These are phyloP conservation scores for Diplolepis rosae DNA, from an alignment of 2,888 invertebrate species.

Conservation along the genomic window DNA sequence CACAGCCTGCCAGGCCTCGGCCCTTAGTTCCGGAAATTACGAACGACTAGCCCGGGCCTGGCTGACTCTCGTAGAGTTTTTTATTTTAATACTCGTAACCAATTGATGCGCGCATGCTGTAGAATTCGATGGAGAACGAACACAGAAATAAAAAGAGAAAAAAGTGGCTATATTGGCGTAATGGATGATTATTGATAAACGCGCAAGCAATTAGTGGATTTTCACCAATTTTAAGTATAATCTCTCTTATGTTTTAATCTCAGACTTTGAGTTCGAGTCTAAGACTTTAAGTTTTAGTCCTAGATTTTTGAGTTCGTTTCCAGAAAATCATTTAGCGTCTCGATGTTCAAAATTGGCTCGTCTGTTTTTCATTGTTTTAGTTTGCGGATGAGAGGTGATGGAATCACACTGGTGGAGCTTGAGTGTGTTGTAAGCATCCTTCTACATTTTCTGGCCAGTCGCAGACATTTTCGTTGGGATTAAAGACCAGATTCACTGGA, in stretches of 20 bases:
- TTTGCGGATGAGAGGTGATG: neutral
- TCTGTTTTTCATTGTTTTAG: slow-evolving; percentile 34
- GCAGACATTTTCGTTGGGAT: slow-evolving; percentile 93
- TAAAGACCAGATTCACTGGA: slow-evolving; percentile 93
- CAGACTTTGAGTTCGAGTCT: neutral
- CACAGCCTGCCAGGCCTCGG: slow-evolving; percentile 86
- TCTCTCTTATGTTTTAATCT: neutral
- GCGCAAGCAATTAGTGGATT: too few relatives aligned
- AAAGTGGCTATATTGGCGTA: slow-evolving; percentile 1
- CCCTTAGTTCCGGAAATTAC: slow-evolving; percentile 78
- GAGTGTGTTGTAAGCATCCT: slow-evolving; percentile 85
- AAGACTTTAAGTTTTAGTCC: neutral
- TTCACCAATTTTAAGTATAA: neutral
- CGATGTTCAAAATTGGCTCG: neutral
- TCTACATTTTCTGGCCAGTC: slow-evolving; percentile 98
- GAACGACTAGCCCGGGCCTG: slow-evolving; percentile 61
- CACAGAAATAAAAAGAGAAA: slow-evolving; percentile 16
- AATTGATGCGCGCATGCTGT: slow-evolving; percentile 46
- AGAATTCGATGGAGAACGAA: slow-evolving; percentile 1
- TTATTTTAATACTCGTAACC: slow-evolving; percentile 57
- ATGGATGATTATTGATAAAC: neutral
- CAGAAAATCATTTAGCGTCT: neutral
- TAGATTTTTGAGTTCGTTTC: neutral
- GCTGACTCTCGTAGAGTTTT: slow-evolving; percentile 60
- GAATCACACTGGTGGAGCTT: slow-evolving; percentile 76